These are phyloP conservation scores for Bergia puertoricense DNA, from an alignment of 92 coral and sea anemone species.

Conservation along the genomic window DNA sequence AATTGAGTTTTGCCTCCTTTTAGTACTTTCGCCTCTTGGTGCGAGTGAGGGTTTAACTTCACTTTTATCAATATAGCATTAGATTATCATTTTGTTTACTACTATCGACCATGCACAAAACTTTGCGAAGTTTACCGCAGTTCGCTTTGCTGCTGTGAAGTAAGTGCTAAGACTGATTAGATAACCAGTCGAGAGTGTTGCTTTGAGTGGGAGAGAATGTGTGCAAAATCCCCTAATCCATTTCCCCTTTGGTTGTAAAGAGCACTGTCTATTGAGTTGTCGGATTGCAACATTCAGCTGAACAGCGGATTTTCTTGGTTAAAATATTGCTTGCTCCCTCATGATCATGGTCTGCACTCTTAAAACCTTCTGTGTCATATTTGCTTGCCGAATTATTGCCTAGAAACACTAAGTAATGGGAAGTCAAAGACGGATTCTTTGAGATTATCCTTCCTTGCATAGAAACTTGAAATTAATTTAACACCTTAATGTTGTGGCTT, in stretches of 20 bases:
- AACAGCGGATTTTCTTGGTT: background rate
- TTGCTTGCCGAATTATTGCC: background rate
- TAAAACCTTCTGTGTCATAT: background rate
- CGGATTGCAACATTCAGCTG: background rate
- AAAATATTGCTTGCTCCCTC: too few species aligned
- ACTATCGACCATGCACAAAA: background rate
- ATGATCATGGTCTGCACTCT: background rate
- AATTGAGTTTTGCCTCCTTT: constrained; percentile 3
- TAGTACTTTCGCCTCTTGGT: constrained; percentile 2
- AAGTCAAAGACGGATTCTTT: constrained; percentile 1
- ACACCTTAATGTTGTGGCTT: constrained; percentile 20
- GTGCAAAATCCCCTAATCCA: constrained; percentile 43
- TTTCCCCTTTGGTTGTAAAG: constrained; percentile 33
- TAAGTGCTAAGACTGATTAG: constrained; percentile 79
- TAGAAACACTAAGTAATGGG: background rate
- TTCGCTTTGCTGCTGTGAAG: constrained; percentile 73
- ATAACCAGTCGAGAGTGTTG: constrained; percentile 30
- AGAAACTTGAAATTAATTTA: constrained; percentile 26
- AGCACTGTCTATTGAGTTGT: background rate
- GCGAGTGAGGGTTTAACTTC: background rate
- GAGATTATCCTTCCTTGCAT: constrained; percentile 5
- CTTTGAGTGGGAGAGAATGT: constrained; percentile 34
- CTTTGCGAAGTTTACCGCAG: constrained; percentile 46
- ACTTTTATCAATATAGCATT: background rate
- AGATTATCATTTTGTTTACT: background rate